A percentile compares a stretch with the other conserved stretches of the same genome.
Conservation (phyloP, 2,113 vertebrate genomes). For the Alexandromys fortis region DNA sequence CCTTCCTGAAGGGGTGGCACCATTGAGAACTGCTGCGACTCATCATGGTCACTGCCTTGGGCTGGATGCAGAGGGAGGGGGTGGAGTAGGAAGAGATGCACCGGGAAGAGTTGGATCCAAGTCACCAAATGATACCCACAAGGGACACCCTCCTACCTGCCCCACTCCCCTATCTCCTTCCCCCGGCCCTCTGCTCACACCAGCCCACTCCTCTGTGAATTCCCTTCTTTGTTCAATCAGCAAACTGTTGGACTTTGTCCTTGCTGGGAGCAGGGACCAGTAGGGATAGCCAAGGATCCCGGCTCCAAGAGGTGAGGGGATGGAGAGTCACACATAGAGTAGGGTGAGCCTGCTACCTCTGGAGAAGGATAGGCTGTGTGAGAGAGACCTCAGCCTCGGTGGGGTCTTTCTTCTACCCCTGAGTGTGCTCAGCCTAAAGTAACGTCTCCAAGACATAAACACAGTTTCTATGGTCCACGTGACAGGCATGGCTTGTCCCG, state of each 20-base stretch:
- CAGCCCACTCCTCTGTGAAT: no score
- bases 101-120: background rate
- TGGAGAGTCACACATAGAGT: accelerated
- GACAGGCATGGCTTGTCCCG: background rate
- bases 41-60: accelerated
- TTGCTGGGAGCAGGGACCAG: background rate
- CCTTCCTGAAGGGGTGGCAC: background rate
- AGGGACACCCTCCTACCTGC: background rate
- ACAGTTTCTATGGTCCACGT: background rate
- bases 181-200: background rate
- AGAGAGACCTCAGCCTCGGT: accelerated
- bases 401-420: background rate
- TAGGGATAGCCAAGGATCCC: accelerated
- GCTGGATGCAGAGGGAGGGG: no score
- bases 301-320: background rate
- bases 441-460: background rate
- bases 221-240: background rate
- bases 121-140: background rate
- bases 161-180: background rate
- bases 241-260: accelerated
- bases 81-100: accelerated
- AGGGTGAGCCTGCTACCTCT: background rate
- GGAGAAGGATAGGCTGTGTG: accelerated
- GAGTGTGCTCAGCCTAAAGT: background rate
- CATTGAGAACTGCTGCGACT: background rate